These are phyloP conservation scores for Malthinus seriepunctatus DNA, from an alignment of 2,888 invertebrate genomes.

Conservation along the genomic window DNA sequence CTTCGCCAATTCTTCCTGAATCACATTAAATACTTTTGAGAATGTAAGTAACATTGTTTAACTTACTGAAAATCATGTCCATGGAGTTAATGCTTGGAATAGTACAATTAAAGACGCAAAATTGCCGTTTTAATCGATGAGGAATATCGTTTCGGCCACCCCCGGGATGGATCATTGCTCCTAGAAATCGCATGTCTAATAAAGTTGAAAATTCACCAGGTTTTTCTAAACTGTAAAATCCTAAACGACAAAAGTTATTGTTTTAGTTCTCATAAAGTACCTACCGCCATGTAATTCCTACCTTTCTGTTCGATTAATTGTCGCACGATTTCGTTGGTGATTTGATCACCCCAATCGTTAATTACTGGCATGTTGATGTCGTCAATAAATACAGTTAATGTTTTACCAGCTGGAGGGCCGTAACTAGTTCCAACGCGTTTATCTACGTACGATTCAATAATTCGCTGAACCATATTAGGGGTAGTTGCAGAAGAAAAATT, in stretches of 20 bases:
- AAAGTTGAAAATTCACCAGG: slow-evolving; percentile 85
- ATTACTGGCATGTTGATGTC: slow-evolving; percentile 92
- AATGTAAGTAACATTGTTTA: not conserved
- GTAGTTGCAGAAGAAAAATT: slow-evolving; percentile 92
- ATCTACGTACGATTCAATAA: slow-evolving; percentile 87
- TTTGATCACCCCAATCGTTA: slow-evolving; percentile 91
- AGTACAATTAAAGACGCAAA: slow-evolving; percentile 87
- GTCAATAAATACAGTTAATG: slow-evolving; percentile 88
- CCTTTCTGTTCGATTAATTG: slow-evolving; percentile 84
- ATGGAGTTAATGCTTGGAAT: slow-evolving; percentile 82
- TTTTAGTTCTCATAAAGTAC: too few relatives aligned
- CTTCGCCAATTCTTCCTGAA: slow-evolving; percentile 74
- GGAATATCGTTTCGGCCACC: slow-evolving; percentile 91
- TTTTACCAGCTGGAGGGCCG: slow-evolving; percentile 81
- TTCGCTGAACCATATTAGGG: slow-evolving; percentile 86
- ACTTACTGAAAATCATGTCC: slow-evolving; percentile 83
- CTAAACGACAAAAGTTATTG: slow-evolving; percentile 36
- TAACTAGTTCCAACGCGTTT: slow-evolving; percentile 86
- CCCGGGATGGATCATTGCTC: slow-evolving; percentile 92
- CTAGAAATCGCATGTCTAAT: slow-evolving; percentile 79
- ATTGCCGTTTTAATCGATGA: slow-evolving; percentile 81
- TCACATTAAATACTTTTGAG: not conserved
- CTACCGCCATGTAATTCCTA: slow-evolving; percentile 10
- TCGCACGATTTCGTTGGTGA: slow-evolving; percentile 88
- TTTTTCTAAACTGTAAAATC: slow-evolving; percentile 85